Evolutionary conservation across 2,113 vertebrate genomes (phyloP), one percentile per base, ranked within the genome.

Genomic region (Amphilophus citrinellus): DNA sequence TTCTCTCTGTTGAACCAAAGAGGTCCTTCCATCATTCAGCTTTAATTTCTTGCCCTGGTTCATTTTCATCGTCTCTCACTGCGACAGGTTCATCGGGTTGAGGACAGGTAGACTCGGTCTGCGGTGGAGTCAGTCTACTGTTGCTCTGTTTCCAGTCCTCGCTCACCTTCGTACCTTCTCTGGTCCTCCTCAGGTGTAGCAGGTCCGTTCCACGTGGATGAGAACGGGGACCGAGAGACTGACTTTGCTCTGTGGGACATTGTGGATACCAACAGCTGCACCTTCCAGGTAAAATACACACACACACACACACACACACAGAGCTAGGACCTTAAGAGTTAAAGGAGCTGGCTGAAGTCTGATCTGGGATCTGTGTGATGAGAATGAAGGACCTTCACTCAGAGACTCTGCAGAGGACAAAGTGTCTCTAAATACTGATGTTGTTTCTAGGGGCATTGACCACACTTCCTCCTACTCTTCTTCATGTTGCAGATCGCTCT

Each of bases 181-280:
- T 80, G 61, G 2, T 80, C 3, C n/a, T 61, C 18, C 47, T 85
- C 90, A 99, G 98, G 98, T 10, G 97, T 98, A 30, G 97, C 97
- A 0, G 98, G 98, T 0, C 85, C 94, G 61, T 79, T 98, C 65
- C 97, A 95, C 88, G 96, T 99, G 7, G 98, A 99, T 1, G 95
- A 96, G 88, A 96, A 94, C 0, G 98, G 98, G 0, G 97, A 99
- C 78, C 88, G 98, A 79, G 98, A 99, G 94, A 98, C 96, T 0
- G 97, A 98, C 89, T 99, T 97, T 7, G 97, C 98, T 30, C 93
- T 99, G 53, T 99, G 98, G 98, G 98, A 98, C 94, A 96, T 98
- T 96, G 91, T 90, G 0, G 95, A 98, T n/a, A 94, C 95, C 0
- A 82, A 80, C 6, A 91, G 18, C 2, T 97, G 97, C 2, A 32